These are phyloP conservation scores for Calypte anna DNA, from an alignment of 2,113 vertebrate species.

Conservation along the genomic window DNA sequence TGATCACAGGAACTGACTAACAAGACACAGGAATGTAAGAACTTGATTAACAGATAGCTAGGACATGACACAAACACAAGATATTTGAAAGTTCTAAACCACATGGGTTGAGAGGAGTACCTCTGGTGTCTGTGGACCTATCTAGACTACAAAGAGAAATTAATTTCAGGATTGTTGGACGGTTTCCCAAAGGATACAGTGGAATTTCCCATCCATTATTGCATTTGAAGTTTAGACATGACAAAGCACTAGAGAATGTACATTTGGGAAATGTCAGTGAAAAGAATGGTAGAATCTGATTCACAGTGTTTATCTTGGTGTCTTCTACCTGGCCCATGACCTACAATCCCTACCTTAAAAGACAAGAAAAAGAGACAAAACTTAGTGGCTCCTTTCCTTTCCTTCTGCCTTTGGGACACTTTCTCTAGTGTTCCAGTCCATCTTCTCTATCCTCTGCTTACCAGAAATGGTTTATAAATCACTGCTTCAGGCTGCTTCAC, in stretches of 20 bases:
- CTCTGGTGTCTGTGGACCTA: neutral
- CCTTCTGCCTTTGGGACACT: neutral
- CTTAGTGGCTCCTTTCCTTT: neutral
- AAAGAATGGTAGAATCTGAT: conserved; percentile 4
- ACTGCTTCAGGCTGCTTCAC: neutral
- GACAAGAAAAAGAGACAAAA: neutral
- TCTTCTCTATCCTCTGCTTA: neutral
- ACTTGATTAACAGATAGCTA: neutral
- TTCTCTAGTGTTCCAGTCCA: neutral
- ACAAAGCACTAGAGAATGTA: conserved; percentile 51
- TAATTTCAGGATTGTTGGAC: conserved; percentile 3
- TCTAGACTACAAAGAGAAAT: neutral
- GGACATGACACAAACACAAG: neutral
- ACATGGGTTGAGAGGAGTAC: neutral
- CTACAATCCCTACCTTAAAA: neutral
- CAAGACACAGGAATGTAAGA: neutral
- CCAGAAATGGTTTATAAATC: neutral
- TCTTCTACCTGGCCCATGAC: neutral
- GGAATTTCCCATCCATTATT: conserved; percentile 47
- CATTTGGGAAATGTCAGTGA: neutral
- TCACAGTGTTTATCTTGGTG: neutral
- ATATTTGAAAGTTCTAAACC: neutral
- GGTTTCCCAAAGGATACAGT: conserved; percentile 37
- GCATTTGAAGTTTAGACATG: conserved; percentile 40
- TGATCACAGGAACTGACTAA: neutral